phyloP scores from a whole-genome alignment of 2,113 vertebrate genomes.

The Clinocottus analis region DNA sequence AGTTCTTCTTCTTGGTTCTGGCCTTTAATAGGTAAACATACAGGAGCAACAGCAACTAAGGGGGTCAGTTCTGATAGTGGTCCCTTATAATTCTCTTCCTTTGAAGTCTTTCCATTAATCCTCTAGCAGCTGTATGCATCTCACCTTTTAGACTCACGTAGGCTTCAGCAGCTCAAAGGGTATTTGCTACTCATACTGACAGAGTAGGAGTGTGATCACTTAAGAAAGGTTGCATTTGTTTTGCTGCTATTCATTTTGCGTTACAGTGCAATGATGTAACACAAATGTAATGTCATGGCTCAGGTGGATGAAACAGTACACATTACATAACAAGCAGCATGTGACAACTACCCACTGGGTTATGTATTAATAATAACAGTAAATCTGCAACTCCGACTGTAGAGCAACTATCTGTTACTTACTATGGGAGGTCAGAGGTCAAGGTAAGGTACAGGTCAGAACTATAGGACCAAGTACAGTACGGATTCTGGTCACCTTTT shows the following conservation, averaged over 20 bases:
- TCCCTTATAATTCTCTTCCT: not conserved
- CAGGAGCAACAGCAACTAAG: not conserved
- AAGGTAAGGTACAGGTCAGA: not conserved
- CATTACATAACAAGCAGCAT: slow-evolving; percentile 17
- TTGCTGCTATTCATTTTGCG: not conserved
- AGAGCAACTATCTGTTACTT: not conserved
- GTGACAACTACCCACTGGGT: slow-evolving; percentile 4
- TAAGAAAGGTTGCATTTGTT: not conserved
- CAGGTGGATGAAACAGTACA: slow-evolving; percentile 7
- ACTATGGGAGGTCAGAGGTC: not conserved
- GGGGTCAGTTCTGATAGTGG: not conserved
- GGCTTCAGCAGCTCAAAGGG: not conserved
- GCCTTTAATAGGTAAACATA: not conserved
- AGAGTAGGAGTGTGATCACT: not conserved
- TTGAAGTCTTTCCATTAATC: not conserved
- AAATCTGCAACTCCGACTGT: not conserved
- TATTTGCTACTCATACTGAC: not conserved
- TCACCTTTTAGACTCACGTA: not conserved
- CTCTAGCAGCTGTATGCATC: not conserved
- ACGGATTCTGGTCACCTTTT: not conserved
- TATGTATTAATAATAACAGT: slow-evolving; percentile 9
- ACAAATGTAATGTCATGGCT: not conserved
- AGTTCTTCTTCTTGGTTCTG: not conserved
- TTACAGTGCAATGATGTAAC: not conserved
- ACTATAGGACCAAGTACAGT: not conserved